phyloP scores from a whole-genome alignment of 2,113 vertebrate genomes.

The Cavia porcellus region DNA sequence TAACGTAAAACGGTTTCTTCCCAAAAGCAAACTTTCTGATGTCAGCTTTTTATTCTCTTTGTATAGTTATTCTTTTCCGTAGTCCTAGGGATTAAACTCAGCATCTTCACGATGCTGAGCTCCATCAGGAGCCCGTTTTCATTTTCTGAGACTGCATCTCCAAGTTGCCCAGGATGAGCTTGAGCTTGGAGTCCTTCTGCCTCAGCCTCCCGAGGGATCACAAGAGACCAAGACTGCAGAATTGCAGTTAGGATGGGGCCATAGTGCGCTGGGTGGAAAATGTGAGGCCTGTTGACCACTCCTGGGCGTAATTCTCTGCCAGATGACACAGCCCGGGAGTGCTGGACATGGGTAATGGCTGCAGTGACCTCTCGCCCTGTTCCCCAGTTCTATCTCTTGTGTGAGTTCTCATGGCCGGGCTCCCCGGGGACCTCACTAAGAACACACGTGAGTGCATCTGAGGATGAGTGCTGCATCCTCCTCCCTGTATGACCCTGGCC shows the following conservation, averaged over 20 bases:
- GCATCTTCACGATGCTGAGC: neutral
- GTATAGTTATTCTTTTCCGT: neutral
- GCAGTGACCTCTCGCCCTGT: neutral
- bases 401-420: neutral
- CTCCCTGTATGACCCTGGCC: neutral
- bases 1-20: neutral
- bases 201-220: neutral
- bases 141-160: neutral
- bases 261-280: neutral
- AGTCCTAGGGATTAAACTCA: neutral
- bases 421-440: neutral
- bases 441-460: rapidly evolving
- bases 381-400: neutral
- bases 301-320: neutral
- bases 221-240: neutral
- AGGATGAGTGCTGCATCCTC: too few relatives aligned
- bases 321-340: neutral
- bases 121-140: neutral
- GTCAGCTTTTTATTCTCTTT: neutral
- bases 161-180: neutral
- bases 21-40: neutral
- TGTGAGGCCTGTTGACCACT: neutral
- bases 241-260: neutral
- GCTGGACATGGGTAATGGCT: neutral
- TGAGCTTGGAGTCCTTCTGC: neutral